Base-by-base conservation (phyloP, 2,888 invertebrate species). In the Drosophila tanythrix region DNA sequence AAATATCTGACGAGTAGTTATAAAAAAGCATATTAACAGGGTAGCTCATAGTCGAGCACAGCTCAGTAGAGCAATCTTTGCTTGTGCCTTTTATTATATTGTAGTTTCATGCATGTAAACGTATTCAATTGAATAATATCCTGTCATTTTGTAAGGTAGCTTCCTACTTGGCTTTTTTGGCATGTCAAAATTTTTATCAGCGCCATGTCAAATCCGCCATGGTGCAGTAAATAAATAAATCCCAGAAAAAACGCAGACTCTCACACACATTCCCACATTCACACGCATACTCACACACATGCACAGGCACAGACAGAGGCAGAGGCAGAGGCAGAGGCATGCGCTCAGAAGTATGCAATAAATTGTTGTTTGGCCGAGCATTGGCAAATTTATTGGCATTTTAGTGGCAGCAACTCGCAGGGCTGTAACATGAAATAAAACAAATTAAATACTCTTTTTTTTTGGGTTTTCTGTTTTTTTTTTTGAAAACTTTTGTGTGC, bases 51-150 rank as follows among this genome's bases (percentile, higher is more conserved):
- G 70, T 73, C 68, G 65, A 40, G 53, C 25, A 50, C 25, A n/a
- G 8, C 33, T 51, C 31, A 50, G 31, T 18, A 13, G 27, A 10
- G 27, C n/a, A 52, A 50, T 76, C 50, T 66, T 50, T 51, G 50
- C 29, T 33, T 70, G 48, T 65, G 56, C 46, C 68, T 81, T 82
- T 85, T 62, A 69, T 79, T 85, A 83, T 89, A 75, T 76, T 83
- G 83, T 83, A 89, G 78, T 84, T 90, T 80, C 83, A 82, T 81
- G 85, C 90, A 82, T 90, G 89, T 89, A 89, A 89, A 82, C 89
- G 83, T 82, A 81, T 88, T 91, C 90, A 91, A 91, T 91, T 91
- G 91, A 91, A 91, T 90, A 90, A 91, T 90, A 90, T 89, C 86
- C 90, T 91, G 91, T 91, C 89, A 89, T 86, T 91, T 90, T 81